These are phyloP conservation scores for Luidia sarsii DNA, from an alignment of 53 echinoderm and acorn worm genomes.

Conservation along the genomic window DNA sequence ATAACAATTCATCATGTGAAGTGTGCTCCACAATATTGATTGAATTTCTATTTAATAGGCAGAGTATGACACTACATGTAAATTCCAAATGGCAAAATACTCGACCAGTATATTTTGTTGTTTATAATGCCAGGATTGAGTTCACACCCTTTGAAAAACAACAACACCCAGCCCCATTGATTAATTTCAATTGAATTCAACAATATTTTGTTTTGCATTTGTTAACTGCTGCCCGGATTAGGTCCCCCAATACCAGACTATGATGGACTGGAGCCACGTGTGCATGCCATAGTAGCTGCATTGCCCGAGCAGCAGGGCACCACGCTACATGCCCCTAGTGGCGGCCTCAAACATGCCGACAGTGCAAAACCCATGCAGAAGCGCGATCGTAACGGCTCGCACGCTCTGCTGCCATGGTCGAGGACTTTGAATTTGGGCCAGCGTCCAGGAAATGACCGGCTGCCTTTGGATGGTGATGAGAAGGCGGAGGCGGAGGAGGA, in stretches of 20 bases:
- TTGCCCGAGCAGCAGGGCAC: constrained; percentile 9
- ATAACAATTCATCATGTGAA: too few species aligned
- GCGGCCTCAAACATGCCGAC: background rate
- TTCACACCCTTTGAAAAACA: too few species aligned
- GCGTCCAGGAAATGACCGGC: background rate
- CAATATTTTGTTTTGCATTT: constrained; percentile 11
- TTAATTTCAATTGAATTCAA: too few species aligned
- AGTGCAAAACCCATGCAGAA: background rate
- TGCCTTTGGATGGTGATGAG: background rate
- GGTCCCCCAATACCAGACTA: background rate
- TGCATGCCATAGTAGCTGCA: background rate
- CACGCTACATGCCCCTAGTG: background rate
- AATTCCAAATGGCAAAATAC: too few species aligned
- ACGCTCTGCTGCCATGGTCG: background rate
- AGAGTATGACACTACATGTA: too few species aligned
- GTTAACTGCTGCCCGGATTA: background rate
- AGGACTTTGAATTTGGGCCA: background rate
- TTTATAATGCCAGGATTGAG: too few species aligned
- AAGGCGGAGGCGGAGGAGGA: background rate
- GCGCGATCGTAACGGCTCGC: background rate
- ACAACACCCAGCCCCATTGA: too few species aligned
- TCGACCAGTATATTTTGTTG: too few species aligned
- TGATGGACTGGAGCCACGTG: background rate
- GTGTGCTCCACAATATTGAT: too few species aligned
- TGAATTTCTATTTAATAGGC: too few species aligned